These are phyloP conservation scores for Amphipoea oculea DNA, from an alignment of 2,888 invertebrate genomes.

Conservation along the genomic window DNA sequence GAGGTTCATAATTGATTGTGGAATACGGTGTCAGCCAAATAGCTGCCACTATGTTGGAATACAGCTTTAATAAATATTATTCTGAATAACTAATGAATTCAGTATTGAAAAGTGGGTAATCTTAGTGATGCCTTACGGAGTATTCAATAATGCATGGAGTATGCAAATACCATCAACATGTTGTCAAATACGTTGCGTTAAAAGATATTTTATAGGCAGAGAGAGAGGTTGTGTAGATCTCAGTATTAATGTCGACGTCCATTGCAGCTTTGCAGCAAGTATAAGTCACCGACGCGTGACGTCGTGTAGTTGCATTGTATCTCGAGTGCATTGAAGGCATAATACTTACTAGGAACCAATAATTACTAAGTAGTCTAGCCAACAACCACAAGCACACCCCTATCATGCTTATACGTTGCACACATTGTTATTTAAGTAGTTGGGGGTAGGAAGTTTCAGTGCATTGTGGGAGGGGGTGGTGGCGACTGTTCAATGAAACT, in stretches of 20 bases:
- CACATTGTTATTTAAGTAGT: slow-evolving; percentile 17
- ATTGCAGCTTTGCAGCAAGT: not conserved
- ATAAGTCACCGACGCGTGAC: not conserved
- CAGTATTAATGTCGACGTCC: not conserved
- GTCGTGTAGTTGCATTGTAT: slow-evolving; percentile 8
- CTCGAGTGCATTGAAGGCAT: slow-evolving; percentile 26
- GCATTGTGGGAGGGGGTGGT: slow-evolving; percentile 27
- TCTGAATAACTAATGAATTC: not conserved
- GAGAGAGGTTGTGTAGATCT: not conserved
- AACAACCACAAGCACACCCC: slow-evolving; percentile 2
- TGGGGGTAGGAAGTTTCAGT: slow-evolving; percentile 17
- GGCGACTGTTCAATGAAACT: not conserved
- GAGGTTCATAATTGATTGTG: not conserved
- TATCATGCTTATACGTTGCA: slow-evolving; percentile 19
- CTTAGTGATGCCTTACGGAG: too few relatives aligned
- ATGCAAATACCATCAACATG: not conserved
- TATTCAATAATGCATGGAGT: not conserved
- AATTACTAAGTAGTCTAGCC: slow-evolving; percentile 16
- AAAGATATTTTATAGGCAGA: not conserved
- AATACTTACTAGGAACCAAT: slow-evolving; percentile 44
- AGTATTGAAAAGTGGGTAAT: not conserved
- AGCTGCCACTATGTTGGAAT: not conserved
- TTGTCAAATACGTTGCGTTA: not conserved
- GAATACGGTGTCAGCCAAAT: not conserved
- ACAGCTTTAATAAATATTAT: not conserved